Evolutionary conservation across 2,797 vertebrate species (phyloP), one percentile per base, ranked within the genome.

Genomic region (Enteromius mattozi): DNA sequence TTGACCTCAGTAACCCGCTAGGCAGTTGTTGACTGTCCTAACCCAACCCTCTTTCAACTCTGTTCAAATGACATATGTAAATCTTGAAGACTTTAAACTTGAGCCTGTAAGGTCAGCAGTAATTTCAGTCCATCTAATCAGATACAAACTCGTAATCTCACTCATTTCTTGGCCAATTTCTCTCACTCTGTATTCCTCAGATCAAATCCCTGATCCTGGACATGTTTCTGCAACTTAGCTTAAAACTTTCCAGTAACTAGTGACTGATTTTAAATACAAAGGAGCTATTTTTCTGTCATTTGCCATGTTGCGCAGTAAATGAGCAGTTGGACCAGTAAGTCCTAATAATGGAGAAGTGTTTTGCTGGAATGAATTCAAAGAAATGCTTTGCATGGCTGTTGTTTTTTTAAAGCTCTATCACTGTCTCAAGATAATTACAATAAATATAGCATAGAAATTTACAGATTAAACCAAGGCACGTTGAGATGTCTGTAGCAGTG

Each of bases 121-220:
- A 24, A 33, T 72, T 82, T 49, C 80, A 82, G 30, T 17, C 21
- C 42, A 49, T 81, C 68, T 56, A 47, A 47, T 72, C 80, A 33
- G 27, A 81, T 37, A 69, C n/a, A n/a, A 71, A 27, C 66, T 16
- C 89, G 89, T 91, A 91, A 92, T 92, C 91, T 90, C 80, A 81
- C 83, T 86, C 83, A 74, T 87, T 88, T 89, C 87, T 92, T 91
- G 85, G 83, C 82, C 68, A 19, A 81, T 91, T 66, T 35, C 16
- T 87, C 86, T 77, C 86, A 49, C 75, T 88, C 88, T 78, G 82
- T 86, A 82, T 88, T 82, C 78, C 77, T 81, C 37, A 88, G 88
- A 90, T 93, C 88, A 72, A 89, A 86, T 84, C 85, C 88, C 45
- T 83, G 63, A 88, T 84, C 88, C 84, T 90, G 88, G 83, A 45